These are phyloP conservation scores for Pyxicephalus adspersus DNA, from an alignment of 2,113 vertebrate species.

Conservation along the genomic window DNA sequence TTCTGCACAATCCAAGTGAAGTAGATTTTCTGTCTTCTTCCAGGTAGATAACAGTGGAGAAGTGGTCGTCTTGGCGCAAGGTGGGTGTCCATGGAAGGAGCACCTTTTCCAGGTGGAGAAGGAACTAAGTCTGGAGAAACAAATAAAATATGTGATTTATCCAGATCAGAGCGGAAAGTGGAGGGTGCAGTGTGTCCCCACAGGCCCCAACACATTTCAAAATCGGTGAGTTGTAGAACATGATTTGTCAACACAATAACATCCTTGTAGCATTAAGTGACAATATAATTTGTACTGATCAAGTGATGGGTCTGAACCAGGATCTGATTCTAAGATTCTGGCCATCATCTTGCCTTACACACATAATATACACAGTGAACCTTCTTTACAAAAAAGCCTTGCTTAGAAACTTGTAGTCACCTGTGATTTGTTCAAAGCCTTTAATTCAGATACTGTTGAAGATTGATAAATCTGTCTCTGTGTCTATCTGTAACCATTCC, in stretches of 20 bases:
- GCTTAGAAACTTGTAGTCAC: no score
- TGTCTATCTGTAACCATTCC: no score
- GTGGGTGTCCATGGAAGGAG: constrained; percentile 94
- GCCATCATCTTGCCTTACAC: no score
- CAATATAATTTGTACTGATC: no score
- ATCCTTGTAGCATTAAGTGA: no score
- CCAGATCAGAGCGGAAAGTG: constrained; percentile 82
- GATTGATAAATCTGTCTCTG: no score
- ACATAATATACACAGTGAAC: no score
- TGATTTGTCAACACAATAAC: neutral
- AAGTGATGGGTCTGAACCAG: no score
- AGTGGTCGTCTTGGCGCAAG: constrained; percentile 78
- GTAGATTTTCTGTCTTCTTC: constrained; percentile 16
- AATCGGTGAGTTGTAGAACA: constrained; percentile 77
- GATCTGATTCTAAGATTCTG: no score
- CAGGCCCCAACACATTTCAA: constrained; percentile 81
- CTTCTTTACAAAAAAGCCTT: no score
- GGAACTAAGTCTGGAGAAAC: constrained; percentile 71
- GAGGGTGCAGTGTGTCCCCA: constrained; percentile 91
- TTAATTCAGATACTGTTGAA: no score
- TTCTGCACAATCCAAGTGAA: neutral
- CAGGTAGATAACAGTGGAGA: constrained; percentile 87
- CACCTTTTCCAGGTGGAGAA: constrained; percentile 85
- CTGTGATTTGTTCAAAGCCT: no score
- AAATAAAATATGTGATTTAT: constrained; percentile 84